Base-by-base conservation (phyloP, 2,113 vertebrate genomes). In the Neotoma lepida region DNA sequence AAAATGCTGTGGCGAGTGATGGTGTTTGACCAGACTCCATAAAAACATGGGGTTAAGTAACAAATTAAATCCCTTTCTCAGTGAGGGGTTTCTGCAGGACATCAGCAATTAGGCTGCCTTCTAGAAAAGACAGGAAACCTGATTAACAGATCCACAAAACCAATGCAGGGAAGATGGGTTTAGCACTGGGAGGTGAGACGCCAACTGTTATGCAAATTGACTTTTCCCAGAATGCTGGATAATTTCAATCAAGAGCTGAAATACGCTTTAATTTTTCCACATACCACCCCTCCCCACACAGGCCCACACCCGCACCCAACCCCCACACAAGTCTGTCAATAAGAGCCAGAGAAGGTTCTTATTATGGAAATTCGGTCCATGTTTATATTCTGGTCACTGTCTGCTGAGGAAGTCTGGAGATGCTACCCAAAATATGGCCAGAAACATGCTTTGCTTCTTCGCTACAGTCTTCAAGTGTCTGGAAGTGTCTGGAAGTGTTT, bases 91-190 rank as follows among this genome's bases (percentile, higher is more conserved):
- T 95, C 97, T 94, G 95, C 74, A 94, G 95, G 91, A 89, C 71
- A 54, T 73, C 91, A 89, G 80, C 96, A 97, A 96, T 96, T 96
- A 95, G 89, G 54, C 76, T 90, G 89, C 84, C 58, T 70, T 92
- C 91, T 93, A 68, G 78, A 85, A 82, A 96, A 96, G 86, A 92
- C 86, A 91, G 86, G 84, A 96, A 95, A 96, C 71, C 63, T 96
- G 97, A 96, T 95, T 95, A 97, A 95, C 87, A 70, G 66, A 89
- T 86, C 95, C 94, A 84, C 95, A 96, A 85, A 94, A 85, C 88
- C 88, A 66, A 90, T 1, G 0, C 44, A 78, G 80, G 86, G 82
- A 82, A 96, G 93, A 94, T 54, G 74, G 73, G 78, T 89, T 96
- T 94, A 91, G 78, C 94, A 63, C 80, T 49, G 78, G 95, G 93